Evolutionary conservation across 2,113 vertebrate genomes (phyloP), one percentile per base, ranked within the genome.

Genomic region (Coregonus clupeaformis): DNA sequence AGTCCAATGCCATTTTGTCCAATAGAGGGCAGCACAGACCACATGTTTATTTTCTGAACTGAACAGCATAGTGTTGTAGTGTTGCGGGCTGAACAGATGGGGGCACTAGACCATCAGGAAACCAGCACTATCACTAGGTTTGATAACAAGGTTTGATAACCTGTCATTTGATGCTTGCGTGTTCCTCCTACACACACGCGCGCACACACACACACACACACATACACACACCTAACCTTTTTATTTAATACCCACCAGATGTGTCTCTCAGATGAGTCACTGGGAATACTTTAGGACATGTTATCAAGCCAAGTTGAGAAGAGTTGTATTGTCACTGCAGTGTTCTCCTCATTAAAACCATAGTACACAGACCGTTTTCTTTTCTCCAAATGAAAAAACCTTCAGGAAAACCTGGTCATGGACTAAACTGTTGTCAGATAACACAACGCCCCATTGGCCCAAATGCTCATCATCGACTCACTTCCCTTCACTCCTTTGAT

Each of bases 51-150:
- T 42, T 16, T 27, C 0, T 16, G 27, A 2, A 36, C 0, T 22
- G 9, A 42, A 6, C 12, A 52, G 3, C 14, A 22, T 29, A 13
- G 63, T 29, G 18, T 49, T 82, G 81, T 73, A 85, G 27, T 78
- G 27, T 69, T 14, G 7, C 5, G 5, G 2, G 9, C 0, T 3
- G 22, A 65, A 75, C 85, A 86, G 29, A 69, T 32, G 89, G 81
- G 82, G 87, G 86, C 89, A 88, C 84, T 89, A 84, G 55, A 85
- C 72, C 18, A 60, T 65, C 80, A 79, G 67, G n/a, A 9, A 69
- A 73, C 49, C 45, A 20, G 20, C 25, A 24, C 14, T 20, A 14
- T 22, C 16, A 12, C 13, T 13, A 0, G 59, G 36, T 78, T 82
- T 66, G 27, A 24, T 55, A 72, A 76, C 68, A 68, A 32, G 70